A percentile compares a stretch with the other conserved stretches of the same genome.
These are phyloP conservation scores for Pedicia rivosa DNA, from an alignment of 2,888 invertebrate species.

Conservation along the genomic window DNA sequence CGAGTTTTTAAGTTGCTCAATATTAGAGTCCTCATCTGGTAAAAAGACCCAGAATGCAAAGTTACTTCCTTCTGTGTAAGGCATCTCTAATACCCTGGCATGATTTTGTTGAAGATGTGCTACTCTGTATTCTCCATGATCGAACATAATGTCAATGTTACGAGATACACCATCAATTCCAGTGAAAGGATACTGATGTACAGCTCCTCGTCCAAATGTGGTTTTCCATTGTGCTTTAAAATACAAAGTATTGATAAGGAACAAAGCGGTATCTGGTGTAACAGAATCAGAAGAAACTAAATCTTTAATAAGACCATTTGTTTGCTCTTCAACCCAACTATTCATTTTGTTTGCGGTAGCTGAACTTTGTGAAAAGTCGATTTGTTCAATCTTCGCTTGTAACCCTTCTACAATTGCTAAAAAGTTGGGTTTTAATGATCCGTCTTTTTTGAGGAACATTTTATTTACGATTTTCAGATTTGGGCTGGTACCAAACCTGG, in stretches of 20 bases:
- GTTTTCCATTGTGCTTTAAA: not conserved
- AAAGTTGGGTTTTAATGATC: too few relatives aligned
- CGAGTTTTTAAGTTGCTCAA: not conserved
- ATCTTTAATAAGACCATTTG: not conserved
- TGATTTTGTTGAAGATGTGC: not conserved
- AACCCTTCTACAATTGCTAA: too few relatives aligned
- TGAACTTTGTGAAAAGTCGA: too few relatives aligned
- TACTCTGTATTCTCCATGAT: not conserved
- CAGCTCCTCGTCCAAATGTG: not conserved
- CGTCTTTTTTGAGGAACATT: too few relatives aligned
- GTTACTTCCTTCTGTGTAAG: not conserved
- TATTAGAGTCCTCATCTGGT: not conserved
- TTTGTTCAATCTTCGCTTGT: too few relatives aligned
- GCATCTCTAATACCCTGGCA: not conserved
- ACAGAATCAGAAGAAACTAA: not conserved
- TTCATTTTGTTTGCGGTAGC: not conserved
- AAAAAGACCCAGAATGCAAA: not conserved
- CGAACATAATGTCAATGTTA: not conserved
- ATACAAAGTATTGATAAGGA: not conserved
- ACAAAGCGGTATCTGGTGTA: not conserved
- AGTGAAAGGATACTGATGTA: not conserved
- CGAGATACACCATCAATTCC: not conserved
- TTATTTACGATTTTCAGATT: too few relatives aligned
- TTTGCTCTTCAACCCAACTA: not conserved
- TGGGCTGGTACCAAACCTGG: too few relatives aligned